These are phyloP conservation scores for Atherix ibis DNA, from an alignment of 2,888 invertebrate genomes.

Conservation along the genomic window DNA sequence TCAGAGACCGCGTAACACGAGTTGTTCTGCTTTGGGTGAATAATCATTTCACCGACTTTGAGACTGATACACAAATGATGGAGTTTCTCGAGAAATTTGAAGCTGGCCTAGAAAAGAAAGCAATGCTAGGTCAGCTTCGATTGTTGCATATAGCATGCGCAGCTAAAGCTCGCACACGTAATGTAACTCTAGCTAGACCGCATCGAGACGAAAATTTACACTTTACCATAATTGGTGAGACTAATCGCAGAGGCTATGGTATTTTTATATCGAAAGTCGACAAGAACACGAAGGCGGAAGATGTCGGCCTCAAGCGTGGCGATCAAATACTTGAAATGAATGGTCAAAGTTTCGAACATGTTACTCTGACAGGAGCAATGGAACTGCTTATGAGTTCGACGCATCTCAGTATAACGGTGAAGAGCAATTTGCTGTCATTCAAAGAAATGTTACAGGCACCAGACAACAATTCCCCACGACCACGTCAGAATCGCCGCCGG, in stretches of 20 bases:
- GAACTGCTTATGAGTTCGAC: slow-evolving; percentile 88
- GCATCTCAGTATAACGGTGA: slow-evolving; percentile 90
- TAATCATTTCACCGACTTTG: slow-evolving; percentile 96
- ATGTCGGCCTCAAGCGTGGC: slow-evolving; percentile 88
- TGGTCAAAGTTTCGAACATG: slow-evolving; percentile 89
- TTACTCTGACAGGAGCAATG: slow-evolving; percentile 78
- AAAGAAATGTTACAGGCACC: slow-evolving; percentile 48
- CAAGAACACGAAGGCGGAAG: slow-evolving; percentile 83
- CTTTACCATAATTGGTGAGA: slow-evolving; percentile 87
- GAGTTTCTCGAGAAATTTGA: slow-evolving; percentile 90
- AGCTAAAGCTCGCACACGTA: slow-evolving; percentile 85
- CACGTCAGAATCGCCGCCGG: slow-evolving; percentile 33
- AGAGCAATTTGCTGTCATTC: slow-evolving; percentile 85
- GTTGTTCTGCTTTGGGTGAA: slow-evolving; percentile 97
- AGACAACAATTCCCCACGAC: slow-evolving; percentile 68
- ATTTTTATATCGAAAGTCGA: slow-evolving; percentile 93
- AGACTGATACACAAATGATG: slow-evolving; percentile 91
- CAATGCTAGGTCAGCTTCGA: slow-evolving; percentile 67
- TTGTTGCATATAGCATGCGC: slow-evolving; percentile 93
- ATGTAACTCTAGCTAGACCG: slow-evolving; percentile 79
- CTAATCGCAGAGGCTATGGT: slow-evolving; percentile 77
- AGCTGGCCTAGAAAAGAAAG: slow-evolving; percentile 62
- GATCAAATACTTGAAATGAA: slow-evolving; percentile 98
- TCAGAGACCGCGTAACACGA: slow-evolving; percentile 67
- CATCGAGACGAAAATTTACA: slow-evolving; percentile 86